Conservation (phyloP, 2,888 invertebrate species). For the Apeira syringaria region DNA sequence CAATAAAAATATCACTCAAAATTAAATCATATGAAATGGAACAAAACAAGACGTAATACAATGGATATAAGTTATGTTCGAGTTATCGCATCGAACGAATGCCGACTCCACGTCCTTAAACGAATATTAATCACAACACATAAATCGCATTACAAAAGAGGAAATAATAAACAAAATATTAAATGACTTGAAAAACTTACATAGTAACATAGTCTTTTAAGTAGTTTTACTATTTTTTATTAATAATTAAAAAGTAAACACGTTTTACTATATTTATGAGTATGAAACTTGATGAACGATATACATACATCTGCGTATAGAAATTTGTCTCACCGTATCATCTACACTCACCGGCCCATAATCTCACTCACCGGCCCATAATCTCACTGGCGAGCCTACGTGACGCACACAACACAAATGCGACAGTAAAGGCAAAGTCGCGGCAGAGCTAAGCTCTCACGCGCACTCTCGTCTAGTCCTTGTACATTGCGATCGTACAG, state of each 20-base stretch:
- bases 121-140: constrained; percentile 58
- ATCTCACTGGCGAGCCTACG: background rate
- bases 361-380: constrained; percentile 33
- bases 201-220: constrained; percentile 60
- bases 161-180: constrained; percentile 35
- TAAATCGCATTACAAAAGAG: constrained; percentile 60
- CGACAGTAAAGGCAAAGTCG: constrained; percentile 10
- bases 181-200: constrained; percentile 61
- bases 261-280: constrained; percentile 65
- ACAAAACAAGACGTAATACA: constrained; percentile 4
- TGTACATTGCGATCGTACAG: constrained; percentile 4
- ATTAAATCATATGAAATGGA: background rate
- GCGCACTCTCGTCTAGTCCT: constrained; percentile 11
- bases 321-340: constrained; percentile 66
- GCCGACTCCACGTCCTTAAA: constrained; percentile 32
- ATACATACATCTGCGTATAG: constrained; percentile 50
- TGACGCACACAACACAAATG: background rate
- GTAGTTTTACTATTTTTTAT: constrained; percentile 73
- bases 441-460: constrained; percentile 26
- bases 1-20: too few relatives aligned
- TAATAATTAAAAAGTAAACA: constrained; percentile 48
- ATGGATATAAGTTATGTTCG: constrained; percentile 7
- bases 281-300: constrained; percentile 41
- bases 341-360: constrained; percentile 38
- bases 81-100: constrained; percentile 1